A percentile compares a stretch with the other conserved stretches of the same genome.
Conservation (phyloP, 2,888 invertebrate species). For the Dryobotodes eremita region DNA sequence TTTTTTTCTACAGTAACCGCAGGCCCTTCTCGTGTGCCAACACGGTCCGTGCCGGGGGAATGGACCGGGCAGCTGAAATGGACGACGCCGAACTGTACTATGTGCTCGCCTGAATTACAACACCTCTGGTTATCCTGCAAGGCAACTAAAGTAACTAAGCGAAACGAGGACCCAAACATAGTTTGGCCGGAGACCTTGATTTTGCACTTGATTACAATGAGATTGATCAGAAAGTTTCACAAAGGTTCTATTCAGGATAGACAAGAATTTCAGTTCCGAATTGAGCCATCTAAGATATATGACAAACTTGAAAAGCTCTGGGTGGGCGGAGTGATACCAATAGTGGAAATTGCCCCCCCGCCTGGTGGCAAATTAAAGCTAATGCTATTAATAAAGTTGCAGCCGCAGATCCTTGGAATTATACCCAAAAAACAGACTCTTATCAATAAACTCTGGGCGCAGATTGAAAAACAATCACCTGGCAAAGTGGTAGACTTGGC, state of each 20-base stretch:
- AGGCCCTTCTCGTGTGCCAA: neutral
- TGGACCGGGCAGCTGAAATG: conserved; percentile 13
- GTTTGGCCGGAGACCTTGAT: conserved; percentile 19
- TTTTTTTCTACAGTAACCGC: neutral
- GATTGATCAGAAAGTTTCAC: neutral
- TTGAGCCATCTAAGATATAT: neutral
- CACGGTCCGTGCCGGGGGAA: neutral
- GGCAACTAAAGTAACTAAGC: neutral
- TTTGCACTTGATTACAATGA: neutral
- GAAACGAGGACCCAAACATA: neutral
- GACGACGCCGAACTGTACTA: neutral
- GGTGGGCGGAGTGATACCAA: neutral
- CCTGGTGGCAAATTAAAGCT: neutral
- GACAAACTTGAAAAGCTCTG: neutral
- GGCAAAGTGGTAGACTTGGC: conserved; percentile 9
- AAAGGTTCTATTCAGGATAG: neutral
- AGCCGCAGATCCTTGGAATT: neutral
- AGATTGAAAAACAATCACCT: neutral
- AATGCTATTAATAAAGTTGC: neutral
- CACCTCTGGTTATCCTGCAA: conserved; percentile 13
- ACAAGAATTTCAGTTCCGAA: neutral
- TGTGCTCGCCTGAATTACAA: conserved; percentile 10
- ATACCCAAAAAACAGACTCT: conserved; percentile 7
- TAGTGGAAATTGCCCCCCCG: neutral
- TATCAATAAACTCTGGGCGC: conserved; percentile 3